Conservation (phyloP, 2,113 vertebrate genomes). For the Sebastes fasciatus region DNA sequence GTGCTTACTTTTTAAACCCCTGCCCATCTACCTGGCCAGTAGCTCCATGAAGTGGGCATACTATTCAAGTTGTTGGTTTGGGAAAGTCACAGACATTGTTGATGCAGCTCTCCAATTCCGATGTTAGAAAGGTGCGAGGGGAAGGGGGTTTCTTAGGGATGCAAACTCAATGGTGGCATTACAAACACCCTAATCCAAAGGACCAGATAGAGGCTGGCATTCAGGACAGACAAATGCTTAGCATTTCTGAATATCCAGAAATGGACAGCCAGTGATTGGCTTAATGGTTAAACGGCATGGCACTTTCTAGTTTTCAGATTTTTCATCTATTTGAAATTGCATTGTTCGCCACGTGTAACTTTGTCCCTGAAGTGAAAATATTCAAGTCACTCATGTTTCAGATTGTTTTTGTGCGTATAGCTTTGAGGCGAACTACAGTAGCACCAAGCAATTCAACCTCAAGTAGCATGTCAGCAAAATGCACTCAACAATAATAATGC, state of each 20-base stretch:
- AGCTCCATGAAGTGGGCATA: fast-evolving
- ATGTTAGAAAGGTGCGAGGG: not conserved
- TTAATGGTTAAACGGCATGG: not conserved
- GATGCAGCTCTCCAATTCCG: fast-evolving
- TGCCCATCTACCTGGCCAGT: not conserved
- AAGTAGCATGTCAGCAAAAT: constrained; percentile 62
- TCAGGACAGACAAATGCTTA: not conserved
- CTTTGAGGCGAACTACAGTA: constrained; percentile 36
- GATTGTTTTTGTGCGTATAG: constrained; percentile 21
- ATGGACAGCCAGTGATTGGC: not conserved
- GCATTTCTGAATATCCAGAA: not conserved
- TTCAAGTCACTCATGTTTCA: constrained; percentile 3
- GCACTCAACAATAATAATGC: constrained; percentile 56
- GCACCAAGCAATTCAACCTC: constrained; percentile 40
- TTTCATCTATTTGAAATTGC: constrained; percentile 16
- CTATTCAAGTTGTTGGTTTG: not conserved
- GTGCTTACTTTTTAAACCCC: not conserved
- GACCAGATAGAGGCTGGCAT: not conserved
- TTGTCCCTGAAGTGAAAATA: constrained; percentile 31
- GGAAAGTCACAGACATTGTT: not conserved
- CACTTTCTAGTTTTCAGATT: constrained; percentile 18
- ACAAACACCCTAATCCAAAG: not conserved
- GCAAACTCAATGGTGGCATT: not conserved
- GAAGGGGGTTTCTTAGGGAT: not conserved
- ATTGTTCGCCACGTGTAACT: constrained; percentile 8